A percentile compares a stretch with the other conserved stretches of the same genome.
Conservation (phyloP, 1,140 invertebrate species). For the Ylistrum balloti region DNA sequence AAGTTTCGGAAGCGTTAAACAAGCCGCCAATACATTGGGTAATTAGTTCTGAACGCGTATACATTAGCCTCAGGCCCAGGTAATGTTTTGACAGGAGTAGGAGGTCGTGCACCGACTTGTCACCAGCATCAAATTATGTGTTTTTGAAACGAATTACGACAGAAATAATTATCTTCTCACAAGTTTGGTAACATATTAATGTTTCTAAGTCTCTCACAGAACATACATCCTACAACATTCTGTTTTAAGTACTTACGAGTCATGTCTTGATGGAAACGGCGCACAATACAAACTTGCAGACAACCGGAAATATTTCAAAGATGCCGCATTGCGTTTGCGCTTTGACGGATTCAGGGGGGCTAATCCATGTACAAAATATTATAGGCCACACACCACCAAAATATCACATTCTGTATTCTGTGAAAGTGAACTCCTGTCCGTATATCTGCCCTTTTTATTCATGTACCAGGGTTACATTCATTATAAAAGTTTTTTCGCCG, state of each 20-base stretch:
- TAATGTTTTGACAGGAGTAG: not conserved
- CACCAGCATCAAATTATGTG: not conserved
- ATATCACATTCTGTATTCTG: not conserved
- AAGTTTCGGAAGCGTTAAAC: not conserved
- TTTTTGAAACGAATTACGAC: not conserved
- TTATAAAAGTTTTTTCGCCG: too few species aligned
- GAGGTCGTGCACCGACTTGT: conserved; percentile 36
- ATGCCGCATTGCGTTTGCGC: conserved; percentile 30
- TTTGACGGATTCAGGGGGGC: not conserved
- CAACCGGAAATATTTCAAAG: conserved; percentile 38
- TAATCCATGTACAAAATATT: not conserved
- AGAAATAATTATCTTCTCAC: not conserved
- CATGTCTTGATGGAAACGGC: not conserved
- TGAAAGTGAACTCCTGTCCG: too few species aligned
- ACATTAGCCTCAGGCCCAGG: not conserved
- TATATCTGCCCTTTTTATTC: too few species aligned
- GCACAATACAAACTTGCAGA: conserved; percentile 9
- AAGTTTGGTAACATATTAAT: not conserved
- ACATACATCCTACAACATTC: not conserved
- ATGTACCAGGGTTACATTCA: too few species aligned
- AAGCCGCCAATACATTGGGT: not conserved
- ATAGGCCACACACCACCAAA: not conserved
- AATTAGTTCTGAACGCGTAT: not conserved
- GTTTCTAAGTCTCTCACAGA: not conserved
- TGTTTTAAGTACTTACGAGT: not conserved